Conservation (phyloP, 2,888 invertebrate genomes). For the Entomobrya multifasciata region DNA sequence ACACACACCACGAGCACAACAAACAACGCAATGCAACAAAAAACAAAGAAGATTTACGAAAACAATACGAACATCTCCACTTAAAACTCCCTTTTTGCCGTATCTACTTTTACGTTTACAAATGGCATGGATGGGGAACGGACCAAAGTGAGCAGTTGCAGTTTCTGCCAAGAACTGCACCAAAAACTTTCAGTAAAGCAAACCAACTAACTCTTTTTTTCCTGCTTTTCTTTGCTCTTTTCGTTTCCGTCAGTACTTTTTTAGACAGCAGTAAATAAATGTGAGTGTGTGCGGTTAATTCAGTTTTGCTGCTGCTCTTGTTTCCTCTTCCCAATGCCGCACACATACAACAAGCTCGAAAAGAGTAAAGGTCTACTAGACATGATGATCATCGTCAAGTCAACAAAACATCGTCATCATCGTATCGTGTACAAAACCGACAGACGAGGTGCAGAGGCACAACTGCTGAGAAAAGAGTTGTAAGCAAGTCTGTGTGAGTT, state of each 20-base stretch:
- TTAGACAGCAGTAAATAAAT: slow-evolving; percentile 11
- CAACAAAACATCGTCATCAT: slow-evolving; percentile 12
- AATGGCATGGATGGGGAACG: not conserved
- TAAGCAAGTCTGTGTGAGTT: not conserved
- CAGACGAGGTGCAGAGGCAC: slow-evolving; percentile 46
- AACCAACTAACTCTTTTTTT: not conserved
- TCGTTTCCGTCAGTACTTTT: slow-evolving; percentile 42
- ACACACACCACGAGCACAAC: too few species aligned
- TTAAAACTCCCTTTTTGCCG: too few species aligned
- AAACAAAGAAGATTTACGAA: not conserved
- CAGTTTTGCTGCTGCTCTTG: not conserved
- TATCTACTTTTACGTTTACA: too few species aligned
- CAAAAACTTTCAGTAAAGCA: slow-evolving; percentile 48
- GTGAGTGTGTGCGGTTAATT: slow-evolving; percentile 20
- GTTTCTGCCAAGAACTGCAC: slow-evolving; percentile 69
- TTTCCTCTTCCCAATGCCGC: slow-evolving; percentile 36
- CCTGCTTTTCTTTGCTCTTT: not conserved
- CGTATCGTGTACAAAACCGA: too few species aligned
- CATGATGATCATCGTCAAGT: slow-evolving; percentile 36
- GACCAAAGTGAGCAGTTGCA: slow-evolving; percentile 62
- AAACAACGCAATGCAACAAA: slow-evolving; percentile 33
- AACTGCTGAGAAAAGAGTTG: slow-evolving; percentile 27
- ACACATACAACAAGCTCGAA: not conserved
- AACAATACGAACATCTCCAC: too few species aligned
- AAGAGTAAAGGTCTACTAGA: slow-evolving; percentile 24